A percentile compares a stretch with the other conserved stretches of the same genome.
phyloP scores from a whole-genome alignment of 1,140 invertebrate species.

The Cepaea nemoralis region DNA sequence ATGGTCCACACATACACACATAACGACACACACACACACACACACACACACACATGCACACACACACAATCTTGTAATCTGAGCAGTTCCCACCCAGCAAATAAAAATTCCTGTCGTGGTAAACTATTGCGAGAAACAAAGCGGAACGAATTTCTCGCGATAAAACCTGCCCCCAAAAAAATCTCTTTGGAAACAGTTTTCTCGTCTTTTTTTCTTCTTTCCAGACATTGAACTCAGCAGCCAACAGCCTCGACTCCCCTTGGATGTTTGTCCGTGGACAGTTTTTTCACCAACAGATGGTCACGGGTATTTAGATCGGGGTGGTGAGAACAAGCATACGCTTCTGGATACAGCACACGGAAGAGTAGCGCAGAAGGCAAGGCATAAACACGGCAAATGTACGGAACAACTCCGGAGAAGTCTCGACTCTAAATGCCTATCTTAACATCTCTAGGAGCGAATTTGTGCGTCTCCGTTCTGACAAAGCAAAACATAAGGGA shows the following conservation, averaged over 20 bases:
- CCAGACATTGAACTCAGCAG: background rate
- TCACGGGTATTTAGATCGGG: slow-evolving; percentile 5
- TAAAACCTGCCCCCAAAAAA: background rate
- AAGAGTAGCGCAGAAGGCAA: background rate
- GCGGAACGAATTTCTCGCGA: background rate
- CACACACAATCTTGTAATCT: no score
- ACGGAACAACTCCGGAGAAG: background rate
- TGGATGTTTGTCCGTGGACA: background rate
- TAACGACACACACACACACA: no score
- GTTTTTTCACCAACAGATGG: slow-evolving; percentile 5
- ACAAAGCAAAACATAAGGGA: slow-evolving; percentile 3
- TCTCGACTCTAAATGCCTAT: background rate
- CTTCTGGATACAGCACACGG: background rate
- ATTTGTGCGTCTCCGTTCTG: background rate
- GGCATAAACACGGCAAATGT: background rate
- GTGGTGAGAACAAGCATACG: background rate
- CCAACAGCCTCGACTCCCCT: background rate
- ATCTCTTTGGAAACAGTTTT: background rate
- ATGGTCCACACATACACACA: no score
- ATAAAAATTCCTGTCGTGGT: no score
- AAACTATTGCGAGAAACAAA: background rate
- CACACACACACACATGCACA: no score
- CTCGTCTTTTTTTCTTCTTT: no score
- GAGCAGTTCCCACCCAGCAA: no score
- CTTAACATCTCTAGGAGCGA: background rate